These are phyloP conservation scores for human (Homo sapiens) DNA, from an alignment of 2,113 vertebrate genomes.

Conservation along the genomic window DNA sequence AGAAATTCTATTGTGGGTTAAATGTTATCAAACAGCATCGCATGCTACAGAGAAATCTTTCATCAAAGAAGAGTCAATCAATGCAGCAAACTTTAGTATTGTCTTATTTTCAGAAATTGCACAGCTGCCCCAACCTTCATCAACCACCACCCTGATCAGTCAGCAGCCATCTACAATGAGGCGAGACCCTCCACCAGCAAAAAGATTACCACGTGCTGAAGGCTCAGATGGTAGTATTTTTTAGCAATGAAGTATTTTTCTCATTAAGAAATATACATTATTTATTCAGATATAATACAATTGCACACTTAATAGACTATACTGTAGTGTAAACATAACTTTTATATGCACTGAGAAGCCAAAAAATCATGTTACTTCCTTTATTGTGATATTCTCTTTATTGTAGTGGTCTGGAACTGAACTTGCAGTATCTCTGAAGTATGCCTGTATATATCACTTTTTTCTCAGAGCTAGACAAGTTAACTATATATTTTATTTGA, in stretches of 20 bases:
- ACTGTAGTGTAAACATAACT: background rate
- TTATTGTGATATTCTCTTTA: background rate
- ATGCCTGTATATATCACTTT: background rate
- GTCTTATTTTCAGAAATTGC: background rate
- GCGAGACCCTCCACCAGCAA: background rate
- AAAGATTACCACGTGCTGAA: background rate
- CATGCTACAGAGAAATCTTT: background rate
- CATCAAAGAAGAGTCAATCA: background rate
- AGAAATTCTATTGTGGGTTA: background rate
- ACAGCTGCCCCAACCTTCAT: background rate
- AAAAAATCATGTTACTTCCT: background rate
- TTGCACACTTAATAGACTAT: background rate
- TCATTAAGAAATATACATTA: background rate
- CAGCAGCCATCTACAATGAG: background rate
- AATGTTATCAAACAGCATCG: background rate
- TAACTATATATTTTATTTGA: conserved; percentile 19
- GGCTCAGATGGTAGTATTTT: background rate
- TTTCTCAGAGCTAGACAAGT: conserved; percentile 6
- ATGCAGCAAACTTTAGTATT: background rate
- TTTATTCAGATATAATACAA: background rate
- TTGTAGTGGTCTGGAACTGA: background rate
- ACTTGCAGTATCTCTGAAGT: background rate
- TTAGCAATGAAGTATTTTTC: background rate
- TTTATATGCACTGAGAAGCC: background rate
- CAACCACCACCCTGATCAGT: background rate